Evolutionary conservation across 2,888 invertebrate species (phyloP), one percentile per base, ranked within the genome.

Genomic region (Callyntrura sp.): DNA sequence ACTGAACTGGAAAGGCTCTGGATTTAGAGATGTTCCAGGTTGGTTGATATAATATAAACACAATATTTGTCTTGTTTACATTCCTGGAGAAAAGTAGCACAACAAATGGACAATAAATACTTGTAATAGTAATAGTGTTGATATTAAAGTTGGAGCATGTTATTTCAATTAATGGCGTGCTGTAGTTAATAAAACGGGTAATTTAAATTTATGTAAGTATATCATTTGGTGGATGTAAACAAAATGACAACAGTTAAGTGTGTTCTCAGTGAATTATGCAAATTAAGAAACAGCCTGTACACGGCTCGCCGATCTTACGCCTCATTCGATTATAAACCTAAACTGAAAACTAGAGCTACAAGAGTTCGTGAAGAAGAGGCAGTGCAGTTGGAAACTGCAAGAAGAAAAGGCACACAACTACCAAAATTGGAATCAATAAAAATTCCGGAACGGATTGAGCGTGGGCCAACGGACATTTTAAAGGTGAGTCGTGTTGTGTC

Each of bases 381-480:
- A 14, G 20, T 6, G 25, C 17, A 57, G 14, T 17, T 23, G 65
- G 86, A 86, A 60, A 60, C 76, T 20, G n/a, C 0, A 85, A 51
- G 91, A 93, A 55, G 95, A 57, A 82, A 83, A 45, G 11, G 17
- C 0, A 65, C 0, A n/a, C 12, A 20, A 60, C 28, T 91, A 4
- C 90, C 83, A 5, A 83, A 65, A 55, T 81, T 95, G 90, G 94
- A 94, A 92, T 95, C 70, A 4, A 89, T 96, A 92, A 94, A 95
- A 92, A 95, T 97, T 92, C 97, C 98, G 0, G 95, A 96, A 79
- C 95, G 96, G 73, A 97, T 97, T 94, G 96, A 96, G 57, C 96
- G 98, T 93, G 96, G 96, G 0, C 96, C 98, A 0, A 98, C 98
- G 0, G 98, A 98, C 94, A 96, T 98, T 90, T 94, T 98, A 81